Percentiles rank a stretch among this genome's conserved stretches.
Evolutionary conservation across 1,140 invertebrate species (phyloP).

Genomic region (Psilanteris sp.): DNA sequence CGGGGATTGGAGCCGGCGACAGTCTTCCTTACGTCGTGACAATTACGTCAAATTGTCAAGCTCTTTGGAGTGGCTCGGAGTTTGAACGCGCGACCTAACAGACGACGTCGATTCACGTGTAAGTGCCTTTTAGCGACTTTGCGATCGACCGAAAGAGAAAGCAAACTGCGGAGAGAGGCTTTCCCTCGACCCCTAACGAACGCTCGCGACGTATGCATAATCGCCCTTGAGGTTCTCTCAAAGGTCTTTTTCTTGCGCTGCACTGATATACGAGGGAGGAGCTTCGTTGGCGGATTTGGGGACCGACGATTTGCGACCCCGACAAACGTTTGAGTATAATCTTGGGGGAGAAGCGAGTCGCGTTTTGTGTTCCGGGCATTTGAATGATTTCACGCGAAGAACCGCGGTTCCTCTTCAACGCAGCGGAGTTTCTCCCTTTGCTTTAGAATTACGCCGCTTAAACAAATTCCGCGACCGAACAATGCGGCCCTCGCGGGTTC

Average conservation of each 20-base stretch:
- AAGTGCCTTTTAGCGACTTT: slow-evolving; percentile 68
- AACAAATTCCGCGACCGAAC: slow-evolving; percentile 28
- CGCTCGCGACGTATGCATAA: slow-evolving; percentile 50
- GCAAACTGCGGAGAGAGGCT: slow-evolving; percentile 36
- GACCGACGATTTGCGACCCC: not conserved
- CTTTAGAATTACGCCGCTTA: slow-evolving; percentile 3
- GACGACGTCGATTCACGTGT: slow-evolving; percentile 34
- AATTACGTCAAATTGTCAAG: slow-evolving; percentile 46
- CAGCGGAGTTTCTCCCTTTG: not conserved
- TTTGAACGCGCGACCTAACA: slow-evolving; percentile 22
- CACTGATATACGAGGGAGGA: slow-evolving; percentile 16
- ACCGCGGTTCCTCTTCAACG: not conserved
- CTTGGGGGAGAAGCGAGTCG: slow-evolving; percentile 14
- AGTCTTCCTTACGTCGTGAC: slow-evolving; percentile 14
- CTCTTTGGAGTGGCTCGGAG: slow-evolving; percentile 21
- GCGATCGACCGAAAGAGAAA: slow-evolving; percentile 64
- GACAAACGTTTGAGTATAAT: slow-evolving; percentile 39
- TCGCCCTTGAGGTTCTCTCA: slow-evolving; percentile 48
- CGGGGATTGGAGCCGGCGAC: not conserved
- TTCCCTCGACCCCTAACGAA: slow-evolving; percentile 52
- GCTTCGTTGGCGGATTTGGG: slow-evolving; percentile 7
- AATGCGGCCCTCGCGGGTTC: slow-evolving; percentile 19
- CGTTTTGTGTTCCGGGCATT: slow-evolving; percentile 41
- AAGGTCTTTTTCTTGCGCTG: slow-evolving; percentile 48
- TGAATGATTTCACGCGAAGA: slow-evolving; percentile 42